A percentile compares a stretch with the other conserved stretches of the same genome.
Evolutionary conservation across 2,797 vertebrate genomes (phyloP).

Genomic region (Nyctalus aviator): DNA sequence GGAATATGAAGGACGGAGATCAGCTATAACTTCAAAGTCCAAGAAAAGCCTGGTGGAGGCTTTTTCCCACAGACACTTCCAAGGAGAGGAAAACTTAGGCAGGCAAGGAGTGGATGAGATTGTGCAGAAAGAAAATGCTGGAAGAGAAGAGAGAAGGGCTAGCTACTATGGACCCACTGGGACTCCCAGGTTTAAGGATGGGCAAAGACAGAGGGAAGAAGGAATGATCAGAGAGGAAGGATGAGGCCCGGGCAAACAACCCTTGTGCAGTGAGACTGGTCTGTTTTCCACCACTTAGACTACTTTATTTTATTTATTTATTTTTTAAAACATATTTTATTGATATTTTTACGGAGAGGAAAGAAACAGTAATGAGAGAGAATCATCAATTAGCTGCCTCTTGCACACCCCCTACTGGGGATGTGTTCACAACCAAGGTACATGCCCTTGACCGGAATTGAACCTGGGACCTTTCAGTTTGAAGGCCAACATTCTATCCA

Average conservation of each 20-base stretch:
- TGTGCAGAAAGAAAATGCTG: not conserved
- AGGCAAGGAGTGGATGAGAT: not conserved
- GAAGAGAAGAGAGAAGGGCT: not conserved
- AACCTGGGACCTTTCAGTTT: too few relatives aligned
- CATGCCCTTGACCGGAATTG: too few relatives aligned
- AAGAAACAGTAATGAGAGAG: too few relatives aligned
- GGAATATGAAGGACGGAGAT: not conserved
- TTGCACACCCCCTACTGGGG: too few relatives aligned
- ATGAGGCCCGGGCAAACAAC: not conserved
- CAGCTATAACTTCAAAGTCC: not conserved
- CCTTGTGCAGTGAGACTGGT: not conserved
- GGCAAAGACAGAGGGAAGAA: slow-evolving; percentile 2
- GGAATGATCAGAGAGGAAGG: not conserved
- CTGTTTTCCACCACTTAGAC: not conserved
- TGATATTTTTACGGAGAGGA: too few relatives aligned
- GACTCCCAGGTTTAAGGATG: not conserved
- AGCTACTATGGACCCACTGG: not conserved
- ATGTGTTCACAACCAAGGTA: too few relatives aligned
- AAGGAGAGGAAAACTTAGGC: not conserved
- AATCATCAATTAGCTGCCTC: too few relatives aligned
- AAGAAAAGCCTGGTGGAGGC: not conserved
- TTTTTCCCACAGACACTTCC: not conserved
- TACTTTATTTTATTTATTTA: not conserved
- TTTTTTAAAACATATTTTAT: too few relatives aligned
- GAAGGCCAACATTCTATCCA: too few relatives aligned